Percentiles rank a stretch among this genome's conserved stretches.
Conservation (phyloP, 1,140 invertebrate species). For the Drosophila carrolli region DNA sequence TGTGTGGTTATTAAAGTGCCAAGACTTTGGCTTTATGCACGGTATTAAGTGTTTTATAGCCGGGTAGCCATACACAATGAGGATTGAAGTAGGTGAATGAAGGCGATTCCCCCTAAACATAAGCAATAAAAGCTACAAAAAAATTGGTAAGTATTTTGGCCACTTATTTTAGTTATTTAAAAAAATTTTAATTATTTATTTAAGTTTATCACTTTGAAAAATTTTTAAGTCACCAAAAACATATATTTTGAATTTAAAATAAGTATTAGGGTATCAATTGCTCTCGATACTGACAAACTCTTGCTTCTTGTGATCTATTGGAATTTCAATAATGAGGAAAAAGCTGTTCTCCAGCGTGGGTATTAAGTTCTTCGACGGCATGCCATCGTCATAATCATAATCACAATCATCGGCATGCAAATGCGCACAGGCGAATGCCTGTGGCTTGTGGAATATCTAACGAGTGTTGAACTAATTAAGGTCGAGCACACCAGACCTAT, state of each 20-base stretch:
- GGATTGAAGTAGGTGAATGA: conserved; percentile 17
- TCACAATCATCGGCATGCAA: conserved; percentile 53
- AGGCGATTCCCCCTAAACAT: background rate
- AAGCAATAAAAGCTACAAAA: background rate
- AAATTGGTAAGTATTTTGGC: too few relatives aligned
- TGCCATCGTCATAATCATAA: conserved; percentile 25
- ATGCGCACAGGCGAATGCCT: conserved; percentile 58
- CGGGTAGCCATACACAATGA: background rate
- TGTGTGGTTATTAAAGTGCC: conserved; percentile 54
- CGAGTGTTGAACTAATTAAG: conserved; percentile 77
- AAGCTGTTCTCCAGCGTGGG: conserved; percentile 21
- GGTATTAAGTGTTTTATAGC: conserved; percentile 10
- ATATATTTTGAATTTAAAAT: too few relatives aligned
- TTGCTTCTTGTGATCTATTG: conserved; percentile 21
- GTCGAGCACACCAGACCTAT: conserved; percentile 40
- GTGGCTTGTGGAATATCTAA: conserved; percentile 65
- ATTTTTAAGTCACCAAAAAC: too few relatives aligned
- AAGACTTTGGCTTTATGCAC: conserved; percentile 28
- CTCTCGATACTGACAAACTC: background rate
- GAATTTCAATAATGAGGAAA: conserved; percentile 62
- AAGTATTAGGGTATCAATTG: conserved; percentile 1
- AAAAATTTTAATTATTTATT: too few relatives aligned
- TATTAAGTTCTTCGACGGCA: conserved; percentile 58
- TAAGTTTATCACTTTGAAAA: background rate
- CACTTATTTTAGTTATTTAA: too few relatives aligned